Conservation (phyloP, 2,113 vertebrate species). For the Spizaetus ornatus region DNA sequence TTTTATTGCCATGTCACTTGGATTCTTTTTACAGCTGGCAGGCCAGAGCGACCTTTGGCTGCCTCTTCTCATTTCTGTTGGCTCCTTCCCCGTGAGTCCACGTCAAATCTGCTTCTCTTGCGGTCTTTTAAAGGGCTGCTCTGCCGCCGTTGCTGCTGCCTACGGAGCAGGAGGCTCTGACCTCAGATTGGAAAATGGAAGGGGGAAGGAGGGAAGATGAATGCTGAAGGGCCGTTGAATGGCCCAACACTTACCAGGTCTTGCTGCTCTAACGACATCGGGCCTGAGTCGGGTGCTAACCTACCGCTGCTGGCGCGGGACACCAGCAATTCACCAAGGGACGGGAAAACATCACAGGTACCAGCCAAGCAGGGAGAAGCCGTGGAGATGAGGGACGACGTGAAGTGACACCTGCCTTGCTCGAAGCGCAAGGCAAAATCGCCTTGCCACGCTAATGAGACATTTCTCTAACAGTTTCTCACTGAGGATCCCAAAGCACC, state of each 20-base stretch:
- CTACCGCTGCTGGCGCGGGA: not conserved
- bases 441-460: not conserved
- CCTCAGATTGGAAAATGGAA: not conserved
- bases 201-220: not conserved
- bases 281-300: not conserved
- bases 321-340: not conserved
- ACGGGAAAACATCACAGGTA: not conserved
- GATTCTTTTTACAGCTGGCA: slow-evolving; percentile 49
- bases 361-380: not conserved
- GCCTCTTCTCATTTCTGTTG: slow-evolving; percentile 38
- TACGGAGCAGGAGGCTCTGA: not conserved
- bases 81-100: not conserved
- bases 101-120: not conserved
- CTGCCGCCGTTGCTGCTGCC: not conserved
- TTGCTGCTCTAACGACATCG: not conserved
- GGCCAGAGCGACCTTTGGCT: slow-evolving; percentile 53
- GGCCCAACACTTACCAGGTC: accelerated
- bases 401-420: not conserved
- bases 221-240: not conserved
- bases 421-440: not conserved
- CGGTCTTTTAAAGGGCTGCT: not conserved
- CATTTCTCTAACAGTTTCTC: not conserved
- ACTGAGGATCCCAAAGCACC: not conserved
- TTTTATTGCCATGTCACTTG: slow-evolving; percentile 32
- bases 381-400: not conserved